phyloP scores from a whole-genome alignment of 2,113 vertebrate species.

The Grus americana region DNA sequence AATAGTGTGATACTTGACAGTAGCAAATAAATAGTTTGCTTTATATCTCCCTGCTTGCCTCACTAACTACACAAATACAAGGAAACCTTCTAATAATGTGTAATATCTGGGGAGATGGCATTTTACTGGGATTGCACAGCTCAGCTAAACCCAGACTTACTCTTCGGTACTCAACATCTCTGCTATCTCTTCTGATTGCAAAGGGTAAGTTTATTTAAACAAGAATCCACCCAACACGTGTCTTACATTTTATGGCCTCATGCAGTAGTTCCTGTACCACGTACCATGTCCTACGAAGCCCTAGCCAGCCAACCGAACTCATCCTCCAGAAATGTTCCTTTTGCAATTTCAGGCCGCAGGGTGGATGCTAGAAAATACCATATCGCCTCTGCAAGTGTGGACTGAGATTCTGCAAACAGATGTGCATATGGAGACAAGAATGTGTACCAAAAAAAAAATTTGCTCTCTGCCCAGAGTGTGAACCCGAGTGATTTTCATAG shows the following conservation, averaged over 20 bases:
- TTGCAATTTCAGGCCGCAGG: not conserved
- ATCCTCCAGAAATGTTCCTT: not conserved
- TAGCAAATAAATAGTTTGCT: constrained; percentile 31
- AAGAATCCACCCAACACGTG: not conserved
- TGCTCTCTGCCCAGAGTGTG: not conserved
- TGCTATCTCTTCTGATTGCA: not conserved
- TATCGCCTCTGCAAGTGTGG: not conserved
- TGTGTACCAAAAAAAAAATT: not conserved
- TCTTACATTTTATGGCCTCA: not conserved
- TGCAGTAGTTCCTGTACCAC: not conserved
- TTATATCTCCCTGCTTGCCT: constrained; percentile 2
- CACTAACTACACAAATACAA: constrained; percentile 15
- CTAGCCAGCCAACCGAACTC: not conserved
- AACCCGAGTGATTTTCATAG: not conserved
- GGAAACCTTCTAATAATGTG: constrained; percentile 1
- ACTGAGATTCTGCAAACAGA: not conserved
- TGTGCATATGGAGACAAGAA: not conserved
- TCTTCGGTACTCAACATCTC: not conserved
- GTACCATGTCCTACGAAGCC: rapidly evolving
- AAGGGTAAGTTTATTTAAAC: not conserved
- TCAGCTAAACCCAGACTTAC: not conserved
- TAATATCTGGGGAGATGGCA: not conserved
- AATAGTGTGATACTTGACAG: not conserved
- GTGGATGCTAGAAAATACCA: not conserved
- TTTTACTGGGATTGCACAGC: not conserved